Conservation (phyloP, 2,113 vertebrate species). For the Malurus elegans region DNA sequence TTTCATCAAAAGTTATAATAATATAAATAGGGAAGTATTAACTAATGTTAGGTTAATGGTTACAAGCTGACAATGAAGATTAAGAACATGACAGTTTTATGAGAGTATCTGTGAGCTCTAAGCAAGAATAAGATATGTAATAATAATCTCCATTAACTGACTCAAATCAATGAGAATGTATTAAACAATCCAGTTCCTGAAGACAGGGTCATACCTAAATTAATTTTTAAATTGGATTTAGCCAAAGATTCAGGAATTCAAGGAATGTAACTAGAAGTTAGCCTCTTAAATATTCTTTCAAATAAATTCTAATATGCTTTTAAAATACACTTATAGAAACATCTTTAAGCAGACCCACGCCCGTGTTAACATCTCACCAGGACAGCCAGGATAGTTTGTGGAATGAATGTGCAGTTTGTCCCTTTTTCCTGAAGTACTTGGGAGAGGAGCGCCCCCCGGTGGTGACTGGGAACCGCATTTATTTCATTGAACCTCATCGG, state of each 20-base stretch:
- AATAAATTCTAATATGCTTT: background rate
- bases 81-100: background rate
- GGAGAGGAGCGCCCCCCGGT: constrained; percentile 45
- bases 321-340: background rate
- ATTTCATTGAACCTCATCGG: too few species aligned
- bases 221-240: background rate
- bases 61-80: background rate
- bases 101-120: background rate
- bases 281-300: background rate
- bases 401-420: too few species aligned
- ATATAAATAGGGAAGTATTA: background rate
- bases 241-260: background rate
- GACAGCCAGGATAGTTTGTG: background rate
- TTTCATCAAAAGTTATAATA: background rate
- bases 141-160: background rate
- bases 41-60: background rate
- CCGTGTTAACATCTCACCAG: too few species aligned
- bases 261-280: background rate
- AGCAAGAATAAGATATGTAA: background rate
- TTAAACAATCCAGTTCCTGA: background rate
- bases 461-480: background rate
- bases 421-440: background rate
- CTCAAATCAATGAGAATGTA: background rate
- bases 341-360: background rate
- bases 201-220: background rate